Evolutionary conservation across 1,140 invertebrate genomes (phyloP).

Genomic region (Diachasma alloeum): DNA sequence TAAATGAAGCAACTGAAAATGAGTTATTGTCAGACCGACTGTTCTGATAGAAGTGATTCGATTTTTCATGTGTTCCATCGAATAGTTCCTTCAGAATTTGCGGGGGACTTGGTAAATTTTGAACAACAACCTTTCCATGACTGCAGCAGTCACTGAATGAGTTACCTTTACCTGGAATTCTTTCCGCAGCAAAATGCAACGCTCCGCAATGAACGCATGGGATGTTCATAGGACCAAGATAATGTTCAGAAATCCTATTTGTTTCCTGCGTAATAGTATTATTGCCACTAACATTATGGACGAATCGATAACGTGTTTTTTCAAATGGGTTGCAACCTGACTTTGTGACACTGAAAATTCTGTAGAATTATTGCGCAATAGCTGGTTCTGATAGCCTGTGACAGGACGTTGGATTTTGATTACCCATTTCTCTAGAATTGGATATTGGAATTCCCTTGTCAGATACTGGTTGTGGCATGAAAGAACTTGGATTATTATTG

Average conservation of each 20-base stretch:
- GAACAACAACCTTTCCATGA: constrained; percentile 19
- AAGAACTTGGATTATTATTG: too few species aligned
- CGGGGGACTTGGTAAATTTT: constrained; percentile 5
- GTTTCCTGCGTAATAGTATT: too few species aligned
- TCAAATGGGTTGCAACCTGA: too few species aligned
- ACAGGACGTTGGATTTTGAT: too few species aligned
- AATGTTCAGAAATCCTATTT: constrained; percentile 8
- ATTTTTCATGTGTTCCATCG: constrained; percentile 17
- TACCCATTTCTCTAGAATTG: too few species aligned
- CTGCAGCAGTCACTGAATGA: constrained; percentile 28
- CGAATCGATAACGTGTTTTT: too few species aligned
- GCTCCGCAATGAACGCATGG: constrained; percentile 20
- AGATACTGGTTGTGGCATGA: too few species aligned
- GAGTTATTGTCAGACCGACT: constrained; percentile 55
- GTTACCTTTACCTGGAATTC: constrained; percentile 18
- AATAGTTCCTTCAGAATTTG: constrained; percentile 1
- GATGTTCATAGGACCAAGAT: constrained; percentile 15
- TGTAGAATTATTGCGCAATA: too few species aligned
- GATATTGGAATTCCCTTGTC: too few species aligned
- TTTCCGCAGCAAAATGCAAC: constrained; percentile 15
- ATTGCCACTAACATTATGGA: too few species aligned
- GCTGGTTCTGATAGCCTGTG: too few species aligned
- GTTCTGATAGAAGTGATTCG: constrained; percentile 3
- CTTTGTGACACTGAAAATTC: too few species aligned
- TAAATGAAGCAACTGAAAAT: constrained; percentile 19